Conservation (phyloP, 2,888 invertebrate genomes). For the Meiosimyza platycephala region DNA sequence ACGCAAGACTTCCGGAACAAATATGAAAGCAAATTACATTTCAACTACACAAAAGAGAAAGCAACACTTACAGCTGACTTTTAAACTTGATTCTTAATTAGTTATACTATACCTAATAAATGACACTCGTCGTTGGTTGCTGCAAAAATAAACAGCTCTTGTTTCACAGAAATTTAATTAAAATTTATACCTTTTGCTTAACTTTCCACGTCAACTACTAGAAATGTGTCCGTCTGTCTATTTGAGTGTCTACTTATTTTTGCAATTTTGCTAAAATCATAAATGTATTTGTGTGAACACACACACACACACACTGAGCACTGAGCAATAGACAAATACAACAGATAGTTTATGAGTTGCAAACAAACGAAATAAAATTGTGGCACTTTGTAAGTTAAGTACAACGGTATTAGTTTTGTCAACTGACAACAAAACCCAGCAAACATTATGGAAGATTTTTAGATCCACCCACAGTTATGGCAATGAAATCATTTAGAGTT, state of each 20-base stretch:
- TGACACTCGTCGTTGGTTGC: too few species aligned
- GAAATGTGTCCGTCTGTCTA: neutral
- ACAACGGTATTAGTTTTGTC: too few species aligned
- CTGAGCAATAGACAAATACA: neutral
- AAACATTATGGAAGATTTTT: too few species aligned
- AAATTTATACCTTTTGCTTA: neutral
- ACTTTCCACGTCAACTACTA: neutral
- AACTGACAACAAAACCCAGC: too few species aligned
- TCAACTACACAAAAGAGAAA: too few species aligned
- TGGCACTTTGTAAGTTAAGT: neutral
- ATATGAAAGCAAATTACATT: too few species aligned
- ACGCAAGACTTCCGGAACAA: too few species aligned
- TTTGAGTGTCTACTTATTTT: neutral
- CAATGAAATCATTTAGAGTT: too few species aligned
- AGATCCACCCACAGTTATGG: too few species aligned
- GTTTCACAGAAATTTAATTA: constrained; percentile 9
- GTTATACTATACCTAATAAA: too few species aligned
- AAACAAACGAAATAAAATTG: neutral
- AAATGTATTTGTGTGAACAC: neutral
- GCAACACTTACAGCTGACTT: too few species aligned
- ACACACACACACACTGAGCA: neutral
- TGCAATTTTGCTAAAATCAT: neutral
- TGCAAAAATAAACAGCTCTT: neutral
- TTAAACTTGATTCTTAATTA: too few species aligned
- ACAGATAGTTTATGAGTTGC: neutral